These are phyloP conservation scores for Rhombomys opimus DNA, from an alignment of 2,113 vertebrate species.

Conservation along the genomic window DNA sequence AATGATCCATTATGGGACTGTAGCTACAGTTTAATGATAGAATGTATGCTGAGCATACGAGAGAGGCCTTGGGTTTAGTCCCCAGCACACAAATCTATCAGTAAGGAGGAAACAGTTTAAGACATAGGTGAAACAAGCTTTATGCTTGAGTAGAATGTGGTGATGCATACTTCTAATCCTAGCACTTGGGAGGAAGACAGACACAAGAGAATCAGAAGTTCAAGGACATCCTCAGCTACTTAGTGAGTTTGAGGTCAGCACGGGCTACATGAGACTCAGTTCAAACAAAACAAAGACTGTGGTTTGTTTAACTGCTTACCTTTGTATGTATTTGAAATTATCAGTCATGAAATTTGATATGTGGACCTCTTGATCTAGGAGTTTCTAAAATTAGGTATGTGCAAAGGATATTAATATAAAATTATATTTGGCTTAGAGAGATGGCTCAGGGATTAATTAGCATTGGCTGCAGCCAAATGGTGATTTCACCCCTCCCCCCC, in stretches of 20 bases:
- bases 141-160: background rate
- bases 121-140: background rate
- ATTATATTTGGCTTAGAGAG: background rate
- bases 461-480: background rate
- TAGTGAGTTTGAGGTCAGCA: background rate
- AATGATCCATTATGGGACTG: background rate
- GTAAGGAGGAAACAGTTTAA: background rate
- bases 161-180: background rate
- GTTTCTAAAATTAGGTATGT: slow-evolving; percentile 43
- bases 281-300: background rate
- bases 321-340: slow-evolving; percentile 45
- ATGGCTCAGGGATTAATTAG: background rate
- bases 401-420: slow-evolving; percentile 46
- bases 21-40: background rate
- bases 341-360: slow-evolving; percentile 17
- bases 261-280: background rate
- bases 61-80: background rate
- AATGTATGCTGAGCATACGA: background rate
- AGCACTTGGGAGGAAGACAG: background rate
- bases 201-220: background rate
- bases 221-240: background rate
- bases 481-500: background rate
- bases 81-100: background rate
- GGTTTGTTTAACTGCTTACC: background rate
- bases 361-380: slow-evolving; percentile 3